Evolutionary conservation across 2,888 invertebrate species (phyloP), one percentile per base, ranked within the genome.

Genomic region (Netelia melanura): DNA sequence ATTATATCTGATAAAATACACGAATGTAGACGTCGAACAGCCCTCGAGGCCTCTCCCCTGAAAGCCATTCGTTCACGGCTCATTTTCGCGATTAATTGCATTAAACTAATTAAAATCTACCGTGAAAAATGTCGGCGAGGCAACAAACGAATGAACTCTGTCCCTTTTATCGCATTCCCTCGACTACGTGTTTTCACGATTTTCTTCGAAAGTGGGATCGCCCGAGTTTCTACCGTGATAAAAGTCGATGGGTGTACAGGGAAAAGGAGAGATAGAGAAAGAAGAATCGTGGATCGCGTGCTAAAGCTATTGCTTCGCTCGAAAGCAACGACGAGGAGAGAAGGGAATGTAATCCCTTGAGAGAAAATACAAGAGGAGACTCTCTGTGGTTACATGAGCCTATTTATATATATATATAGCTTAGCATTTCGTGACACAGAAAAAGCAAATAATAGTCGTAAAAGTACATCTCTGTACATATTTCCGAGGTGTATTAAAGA

Each of bases 231-330:
- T 30, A 48, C 43, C 68, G 58, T 70, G 81, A 48, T 70, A 74
- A 84, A 56, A 84, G 77, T 70, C 81, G 62, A 62, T 68, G 77
- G 70, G 77, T 17, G 68, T 48, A 58, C 58, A 72, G 74, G 17
- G 56, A 56, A 9, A 56, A 17, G 21, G n/a, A 21, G 56, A 56
- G 21, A 21, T 3, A 14, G 17, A 3, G 56, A 48, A 10, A 48
- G 38, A 38, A 70, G 67, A 81, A 84, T 72, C 74, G 61, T 78
- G 78, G 78, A 78, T 84, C 84, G 78, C 84, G 84, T 78, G 84
- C 78, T 38, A 75, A 81, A 84, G 74, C 77, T 52, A 78, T 78
- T 75, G 67, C 81, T 74, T 10, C 38, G 68, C 48, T 70, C 64
- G 62, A 64, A 58, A 68, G 72, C 64, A 65, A 75, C 74, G 81